Conservation (phyloP, 35 echinoderm and acorn worm genomes). For the Anneissia japonica region DNA sequence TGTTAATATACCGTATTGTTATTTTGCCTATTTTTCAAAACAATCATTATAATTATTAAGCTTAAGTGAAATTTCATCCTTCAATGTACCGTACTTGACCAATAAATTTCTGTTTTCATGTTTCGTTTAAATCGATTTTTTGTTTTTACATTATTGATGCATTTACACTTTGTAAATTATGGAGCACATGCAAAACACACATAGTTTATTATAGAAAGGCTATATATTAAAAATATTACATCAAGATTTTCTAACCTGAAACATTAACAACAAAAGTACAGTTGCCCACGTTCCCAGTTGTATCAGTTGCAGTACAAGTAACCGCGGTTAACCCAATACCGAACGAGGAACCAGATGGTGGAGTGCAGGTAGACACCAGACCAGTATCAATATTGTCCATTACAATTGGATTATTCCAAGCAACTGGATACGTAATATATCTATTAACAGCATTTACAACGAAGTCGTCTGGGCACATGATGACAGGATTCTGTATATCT, state of each 20-base stretch:
- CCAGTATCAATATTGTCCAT: background rate
- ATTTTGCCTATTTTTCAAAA: no score
- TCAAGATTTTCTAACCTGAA: conserved; percentile 7
- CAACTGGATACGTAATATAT: background rate
- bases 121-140: no score
- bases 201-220: no score
- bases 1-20: no score
- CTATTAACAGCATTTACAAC: background rate
- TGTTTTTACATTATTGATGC: no score
- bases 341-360: background rate
- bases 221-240: no score
- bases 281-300: conserved; percentile 6
- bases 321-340: background rate
- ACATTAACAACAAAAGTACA: conserved; percentile 16
- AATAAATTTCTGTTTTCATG: no score
- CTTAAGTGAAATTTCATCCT: no score
- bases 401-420: background rate
- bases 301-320: conserved; percentile 15
- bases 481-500: background rate
- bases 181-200: no score
- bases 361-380: background rate
- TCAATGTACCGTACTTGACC: no score
- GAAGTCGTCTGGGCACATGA: background rate
- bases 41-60: no score
- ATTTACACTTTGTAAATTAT: no score